Evolutionary conservation across 2,888 invertebrate genomes (phyloP).

Genomic region (Drosophila siamana): DNA sequence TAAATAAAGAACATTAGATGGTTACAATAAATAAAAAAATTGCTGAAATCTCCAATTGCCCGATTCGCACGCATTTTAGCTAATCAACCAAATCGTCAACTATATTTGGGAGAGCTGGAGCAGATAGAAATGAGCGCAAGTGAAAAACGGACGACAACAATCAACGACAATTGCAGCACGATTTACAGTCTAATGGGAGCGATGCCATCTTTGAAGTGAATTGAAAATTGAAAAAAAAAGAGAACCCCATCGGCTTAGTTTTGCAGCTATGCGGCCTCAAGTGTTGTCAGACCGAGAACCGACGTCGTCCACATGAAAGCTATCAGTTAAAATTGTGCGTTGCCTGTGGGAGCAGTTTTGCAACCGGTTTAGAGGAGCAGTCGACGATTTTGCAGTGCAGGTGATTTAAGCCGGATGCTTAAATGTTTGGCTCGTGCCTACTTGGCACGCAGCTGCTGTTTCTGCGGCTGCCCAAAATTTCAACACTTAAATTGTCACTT

Average conservation of each 20-base stretch:
- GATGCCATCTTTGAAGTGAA: constrained; percentile 41
- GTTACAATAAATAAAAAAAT: constrained; percentile 29
- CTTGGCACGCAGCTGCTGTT: constrained; percentile 57
- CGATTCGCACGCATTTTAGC: constrained; percentile 72
- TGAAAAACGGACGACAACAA: constrained; percentile 64
- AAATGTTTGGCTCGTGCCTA: constrained; percentile 69
- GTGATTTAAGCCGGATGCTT: constrained; percentile 54
- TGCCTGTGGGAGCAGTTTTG: constrained; percentile 61
- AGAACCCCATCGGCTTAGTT: constrained; percentile 34
- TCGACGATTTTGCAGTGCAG: constrained; percentile 19
- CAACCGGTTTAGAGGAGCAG: constrained; percentile 49
- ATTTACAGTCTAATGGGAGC: constrained; percentile 72
- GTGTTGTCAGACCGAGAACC: constrained; percentile 31
- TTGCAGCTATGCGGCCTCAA: constrained; percentile 11
- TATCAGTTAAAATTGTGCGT: constrained; percentile 39
- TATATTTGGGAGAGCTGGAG: constrained; percentile 18
- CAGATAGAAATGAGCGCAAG: constrained; percentile 41
- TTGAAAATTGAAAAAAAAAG: constrained; percentile 38
- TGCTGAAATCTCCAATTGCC: constrained; percentile 53
- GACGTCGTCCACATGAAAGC: constrained; percentile 39
- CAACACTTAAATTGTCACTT: constrained; percentile 75
- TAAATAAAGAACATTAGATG: constrained; percentile 15
- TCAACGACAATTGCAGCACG: constrained; percentile 75
- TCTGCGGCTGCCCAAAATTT: constrained; percentile 60
- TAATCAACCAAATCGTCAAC: constrained; percentile 38